A percentile compares a stretch with the other conserved stretches of the same genome.
These are phyloP conservation scores for Caenorhabditis angaria DNA, from an alignment of 2,888 invertebrate species.

Conservation along the genomic window DNA sequence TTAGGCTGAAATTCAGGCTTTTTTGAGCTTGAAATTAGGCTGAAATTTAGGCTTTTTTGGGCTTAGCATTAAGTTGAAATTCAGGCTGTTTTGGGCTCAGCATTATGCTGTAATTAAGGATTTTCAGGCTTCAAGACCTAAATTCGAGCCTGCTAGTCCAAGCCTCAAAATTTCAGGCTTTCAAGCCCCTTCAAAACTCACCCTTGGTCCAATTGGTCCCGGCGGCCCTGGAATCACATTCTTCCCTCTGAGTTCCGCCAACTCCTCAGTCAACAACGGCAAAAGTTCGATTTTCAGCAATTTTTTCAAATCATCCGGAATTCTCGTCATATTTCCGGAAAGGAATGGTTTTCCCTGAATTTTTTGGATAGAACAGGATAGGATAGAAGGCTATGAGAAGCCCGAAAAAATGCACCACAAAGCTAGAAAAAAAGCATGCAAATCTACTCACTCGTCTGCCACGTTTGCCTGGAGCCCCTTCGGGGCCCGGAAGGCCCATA, in stretches of 20 bases:
- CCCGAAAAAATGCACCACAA: neutral
- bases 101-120: too few species aligned
- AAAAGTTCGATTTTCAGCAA: slow-evolving; percentile 47
- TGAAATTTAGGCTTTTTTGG: too few species aligned
- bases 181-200: slow-evolving; percentile 32
- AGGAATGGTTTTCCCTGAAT: slow-evolving; percentile 25
- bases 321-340: slow-evolving; percentile 15
- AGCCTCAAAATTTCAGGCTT: neutral
- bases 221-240: slow-evolving; percentile 53
- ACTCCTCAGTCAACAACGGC: slow-evolving; percentile 50
- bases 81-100: too few species aligned
- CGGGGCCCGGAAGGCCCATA: slow-evolving; percentile 63
- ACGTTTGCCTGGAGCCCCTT: slow-evolving; percentile 65
- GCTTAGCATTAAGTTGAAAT: too few species aligned
- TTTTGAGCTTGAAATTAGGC: too few species aligned
- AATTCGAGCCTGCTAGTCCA: slow-evolving; percentile 16
- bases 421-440: slow-evolving; percentile 11
- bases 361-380: slow-evolving; percentile 19
- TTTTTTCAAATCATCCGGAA: slow-evolving; percentile 33
- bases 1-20: too few species aligned
- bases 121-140: too few species aligned
- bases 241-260: slow-evolving; percentile 45
- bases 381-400: slow-evolving; percentile 12
- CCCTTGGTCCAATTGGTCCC: slow-evolving; percentile 61
- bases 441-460: slow-evolving; percentile 62